Conservation (phyloP, 2,888 invertebrate genomes). For the Mythimna albipuncta region DNA sequence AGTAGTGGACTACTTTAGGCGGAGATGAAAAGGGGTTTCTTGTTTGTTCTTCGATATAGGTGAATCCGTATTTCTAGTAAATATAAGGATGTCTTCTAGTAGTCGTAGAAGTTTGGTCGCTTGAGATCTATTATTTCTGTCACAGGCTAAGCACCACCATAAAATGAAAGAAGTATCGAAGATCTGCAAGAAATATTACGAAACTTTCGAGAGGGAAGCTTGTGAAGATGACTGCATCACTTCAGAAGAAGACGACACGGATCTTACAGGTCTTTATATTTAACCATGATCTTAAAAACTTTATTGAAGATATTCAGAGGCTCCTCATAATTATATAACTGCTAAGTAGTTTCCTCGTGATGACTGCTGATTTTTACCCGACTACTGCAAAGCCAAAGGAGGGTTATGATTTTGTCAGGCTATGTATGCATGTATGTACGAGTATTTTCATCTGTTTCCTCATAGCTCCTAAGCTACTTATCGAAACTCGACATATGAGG, state of each 20-base stretch:
- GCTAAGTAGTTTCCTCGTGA: no score
- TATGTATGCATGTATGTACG: no score
- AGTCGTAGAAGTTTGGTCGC: background rate
- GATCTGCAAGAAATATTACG: conserved; percentile 78
- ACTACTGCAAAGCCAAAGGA: no score
- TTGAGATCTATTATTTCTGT: background rate
- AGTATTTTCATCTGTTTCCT: no score
- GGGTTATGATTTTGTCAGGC: no score
- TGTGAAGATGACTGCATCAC: conserved; percentile 79
- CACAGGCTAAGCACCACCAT: conserved; percentile 71
- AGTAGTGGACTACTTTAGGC: background rate
- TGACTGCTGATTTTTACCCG: background rate
- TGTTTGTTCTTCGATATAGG: background rate
- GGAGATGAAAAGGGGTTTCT: background rate
- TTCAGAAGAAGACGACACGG: conserved; percentile 54
- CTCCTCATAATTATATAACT: no score
- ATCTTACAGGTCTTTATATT: conserved; percentile 45
- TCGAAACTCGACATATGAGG: no score
- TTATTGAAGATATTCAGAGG: no score
- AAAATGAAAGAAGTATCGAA: conserved; percentile 78
- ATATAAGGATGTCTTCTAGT: background rate
- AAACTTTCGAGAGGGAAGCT: conserved; percentile 77
- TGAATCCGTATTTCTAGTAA: background rate
- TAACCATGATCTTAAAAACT: background rate
- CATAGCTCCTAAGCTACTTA: no score